A percentile compares a stretch with the other conserved stretches of the same genome.
Conservation (phyloP, 1,140 invertebrate genomes). For the Cataglyphis hispanica region DNA sequence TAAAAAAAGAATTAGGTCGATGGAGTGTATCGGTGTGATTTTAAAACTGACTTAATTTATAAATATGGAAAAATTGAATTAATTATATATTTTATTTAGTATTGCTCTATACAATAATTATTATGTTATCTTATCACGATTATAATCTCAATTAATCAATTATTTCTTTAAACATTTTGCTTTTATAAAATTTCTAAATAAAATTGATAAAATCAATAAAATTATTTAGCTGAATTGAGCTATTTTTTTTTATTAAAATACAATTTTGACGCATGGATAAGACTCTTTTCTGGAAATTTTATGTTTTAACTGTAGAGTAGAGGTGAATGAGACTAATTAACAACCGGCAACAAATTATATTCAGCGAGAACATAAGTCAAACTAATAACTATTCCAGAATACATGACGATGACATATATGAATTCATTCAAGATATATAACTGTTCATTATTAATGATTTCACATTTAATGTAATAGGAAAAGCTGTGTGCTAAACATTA, state of each 20-base stretch:
- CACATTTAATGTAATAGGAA: not conserved
- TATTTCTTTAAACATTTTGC: not conserved
- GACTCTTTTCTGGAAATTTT: not conserved
- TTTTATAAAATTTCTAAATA: not conserved
- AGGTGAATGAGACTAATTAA: constrained; percentile 48
- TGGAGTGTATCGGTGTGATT: not conserved
- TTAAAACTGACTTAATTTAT: not conserved
- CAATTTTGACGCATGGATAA: constrained; percentile 7
- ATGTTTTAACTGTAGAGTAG: constrained; percentile 16
- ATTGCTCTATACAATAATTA: not conserved
- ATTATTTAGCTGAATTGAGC: not conserved
- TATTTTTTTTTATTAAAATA: constrained; percentile 19
- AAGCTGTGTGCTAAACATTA: not conserved
- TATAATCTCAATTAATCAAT: not conserved
- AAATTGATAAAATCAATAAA: not conserved
- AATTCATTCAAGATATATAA: constrained; percentile 15
- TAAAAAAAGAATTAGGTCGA: not conserved
- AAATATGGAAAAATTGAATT: not conserved
- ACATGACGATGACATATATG: not conserved
- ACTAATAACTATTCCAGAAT: constrained; percentile 11
- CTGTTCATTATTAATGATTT: constrained; percentile 27
- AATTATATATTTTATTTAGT: not conserved
- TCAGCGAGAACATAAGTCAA: constrained; percentile 10
- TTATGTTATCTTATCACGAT: not conserved
- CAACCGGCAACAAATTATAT: constrained; percentile 23